Evolutionary conservation across 2,113 vertebrate species (phyloP), one percentile per base, ranked within the genome.

Genomic region (Monopterus albus): DNA sequence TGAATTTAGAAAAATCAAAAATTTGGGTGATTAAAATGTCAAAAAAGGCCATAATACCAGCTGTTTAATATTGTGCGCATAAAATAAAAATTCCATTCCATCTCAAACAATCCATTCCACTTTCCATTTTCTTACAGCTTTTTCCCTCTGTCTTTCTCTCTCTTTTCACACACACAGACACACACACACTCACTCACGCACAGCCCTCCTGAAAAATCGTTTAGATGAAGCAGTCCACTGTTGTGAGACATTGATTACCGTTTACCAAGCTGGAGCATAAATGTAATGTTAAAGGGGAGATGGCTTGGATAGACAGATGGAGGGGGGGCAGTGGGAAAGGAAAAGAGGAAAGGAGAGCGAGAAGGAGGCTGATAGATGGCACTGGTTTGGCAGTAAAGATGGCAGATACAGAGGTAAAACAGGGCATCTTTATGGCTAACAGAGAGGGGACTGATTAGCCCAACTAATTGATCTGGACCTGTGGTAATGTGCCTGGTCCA

Each of bases 241-340:
- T 78, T 75, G 87, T 81, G 79, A 84, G 84, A 77, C 89, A 93
- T 92, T 93, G 91, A 93, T 93, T 92, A 90, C 87, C 79, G 81
- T 93, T 93, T 93, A 92, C 90, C 62, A 82, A 87, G 83, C 87
- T 82, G 68, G 56, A 79, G 81, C 82, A 85, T 88, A 91, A 92
- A 91, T 83, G 86, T 78, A 50, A 56, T 70, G 84, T 72, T 77
- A 83, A 85, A 78, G 80, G 55, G 66, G 61, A 75, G 74, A 67
- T 60, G 75, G 55, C 63, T 75, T 47, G n/a, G 69, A 83, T 51
- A 79, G 76, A 75, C 49, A 45, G 21, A 31, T 31, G 51, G 47
- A 45, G 51, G 42, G 47, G 63, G 63, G 45, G n/a, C 50, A 40
- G 50, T 14, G 47, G 43, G 35, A 29, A 47, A 20, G 43, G 56